A percentile compares a stretch with the other conserved stretches of the same genome.
Evolutionary conservation across 2,888 invertebrate species (phyloP).

Genomic region (Lissonota sp.): DNA sequence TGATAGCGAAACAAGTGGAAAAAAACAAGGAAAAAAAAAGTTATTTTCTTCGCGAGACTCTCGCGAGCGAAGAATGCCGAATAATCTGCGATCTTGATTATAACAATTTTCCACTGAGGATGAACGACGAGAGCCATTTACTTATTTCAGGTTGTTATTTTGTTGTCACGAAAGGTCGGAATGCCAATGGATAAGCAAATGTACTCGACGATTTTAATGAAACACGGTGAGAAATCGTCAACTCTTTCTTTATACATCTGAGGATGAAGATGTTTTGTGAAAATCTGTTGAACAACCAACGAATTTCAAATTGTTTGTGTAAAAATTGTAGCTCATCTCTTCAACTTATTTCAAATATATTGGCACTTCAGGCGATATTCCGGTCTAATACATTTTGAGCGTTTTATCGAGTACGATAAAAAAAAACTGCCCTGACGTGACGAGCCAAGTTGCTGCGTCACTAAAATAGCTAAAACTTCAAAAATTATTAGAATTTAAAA

Average conservation of each 20-base stretch:
- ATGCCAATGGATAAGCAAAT: conserved; percentile 25
- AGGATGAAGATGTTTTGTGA: no score
- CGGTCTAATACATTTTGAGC: no score
- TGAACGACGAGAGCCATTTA: conserved; percentile 8
- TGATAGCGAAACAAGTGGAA: neutral
- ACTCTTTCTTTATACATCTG: neutral
- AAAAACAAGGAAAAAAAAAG: neutral
- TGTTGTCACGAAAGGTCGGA: conserved; percentile 43
- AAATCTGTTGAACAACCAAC: no score
- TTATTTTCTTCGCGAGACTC: conserved; percentile 11
- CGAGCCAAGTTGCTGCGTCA: no score
- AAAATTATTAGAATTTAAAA: no score
- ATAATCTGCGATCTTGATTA: conserved; percentile 32
- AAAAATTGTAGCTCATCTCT: no score
- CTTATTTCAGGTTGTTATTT: conserved; percentile 11
- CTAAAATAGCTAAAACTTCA: no score
- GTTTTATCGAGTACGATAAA: no score
- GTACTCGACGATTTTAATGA: neutral
- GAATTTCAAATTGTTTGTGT: no score
- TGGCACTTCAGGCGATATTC: no score
- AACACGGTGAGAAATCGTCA: conserved; percentile 25
- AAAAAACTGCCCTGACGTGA: no score
- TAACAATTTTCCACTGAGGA: conserved; percentile 36
- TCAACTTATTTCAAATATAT: no score
- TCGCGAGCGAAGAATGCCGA: neutral